Evolutionary conservation across 2,888 invertebrate species (phyloP).

Genomic region (Caprella mutica): DNA sequence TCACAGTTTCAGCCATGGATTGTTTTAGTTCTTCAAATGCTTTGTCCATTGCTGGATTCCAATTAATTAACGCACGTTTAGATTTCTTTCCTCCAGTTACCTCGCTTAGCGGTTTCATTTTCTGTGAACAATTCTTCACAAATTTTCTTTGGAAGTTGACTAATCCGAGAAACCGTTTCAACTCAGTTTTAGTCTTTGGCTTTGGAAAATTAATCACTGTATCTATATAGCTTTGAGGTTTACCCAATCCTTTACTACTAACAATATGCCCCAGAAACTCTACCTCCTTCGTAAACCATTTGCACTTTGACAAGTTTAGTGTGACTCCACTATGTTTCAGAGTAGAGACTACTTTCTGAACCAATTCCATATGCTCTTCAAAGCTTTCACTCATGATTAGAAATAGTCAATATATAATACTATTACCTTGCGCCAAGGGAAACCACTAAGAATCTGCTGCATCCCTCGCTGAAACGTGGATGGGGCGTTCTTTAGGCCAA

Average conservation of each 20-base stretch:
- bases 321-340: not conserved
- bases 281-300: not conserved
- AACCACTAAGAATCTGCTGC: not conserved
- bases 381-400: not conserved
- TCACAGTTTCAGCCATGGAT: not conserved
- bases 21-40: not conserved
- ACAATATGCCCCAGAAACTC: not conserved
- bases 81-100: not conserved
- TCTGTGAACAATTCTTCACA: not conserved
- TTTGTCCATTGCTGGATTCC: not conserved
- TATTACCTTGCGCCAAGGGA: not conserved
- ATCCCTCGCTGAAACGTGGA: not conserved
- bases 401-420: slow-evolving; percentile 1
- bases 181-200: not conserved
- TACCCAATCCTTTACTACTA: not conserved
- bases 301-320: not conserved
- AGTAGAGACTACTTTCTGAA: not conserved
- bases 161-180: not conserved
- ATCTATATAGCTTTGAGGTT: not conserved
- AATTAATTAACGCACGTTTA: not conserved
- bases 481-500: not conserved
- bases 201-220: not conserved
- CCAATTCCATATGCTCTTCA: not conserved
- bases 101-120: not conserved
- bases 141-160: not conserved